Percentiles rank a stretch among this genome's conserved stretches.
These are phyloP conservation scores for Caenorhabditis angaria DNA, from an alignment of 2,888 invertebrate species.

Conservation along the genomic window DNA sequence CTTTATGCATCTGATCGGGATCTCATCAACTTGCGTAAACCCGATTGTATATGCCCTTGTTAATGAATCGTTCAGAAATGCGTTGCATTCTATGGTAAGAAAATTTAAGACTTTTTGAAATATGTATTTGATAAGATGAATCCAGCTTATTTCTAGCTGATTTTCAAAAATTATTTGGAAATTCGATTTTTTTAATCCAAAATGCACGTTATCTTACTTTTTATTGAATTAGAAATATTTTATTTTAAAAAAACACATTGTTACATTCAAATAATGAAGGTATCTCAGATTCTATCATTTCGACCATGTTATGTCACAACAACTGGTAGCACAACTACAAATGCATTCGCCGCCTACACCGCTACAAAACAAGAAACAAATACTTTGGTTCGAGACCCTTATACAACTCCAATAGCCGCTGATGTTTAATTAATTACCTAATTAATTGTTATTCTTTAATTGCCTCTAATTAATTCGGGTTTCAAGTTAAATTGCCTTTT, in stretches of 20 bases:
- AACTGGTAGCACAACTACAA: conserved; percentile 28
- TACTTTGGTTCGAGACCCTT: conserved; percentile 21
- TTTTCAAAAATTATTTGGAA: not conserved
- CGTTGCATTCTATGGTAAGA: conserved; percentile 51
- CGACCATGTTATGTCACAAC: conserved; percentile 44
- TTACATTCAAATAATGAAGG: no score
- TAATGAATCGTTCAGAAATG: conserved; percentile 84
- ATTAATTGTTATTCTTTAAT: not conserved
- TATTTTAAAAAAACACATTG: not conserved
- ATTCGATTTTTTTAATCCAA: not conserved
- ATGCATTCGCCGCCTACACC: conserved; percentile 34
- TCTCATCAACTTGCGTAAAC: conserved; percentile 90
- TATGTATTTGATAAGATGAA: not conserved
- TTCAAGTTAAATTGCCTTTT: not conserved
- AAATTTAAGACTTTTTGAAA: not conserved
- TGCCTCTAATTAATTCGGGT: not conserved
- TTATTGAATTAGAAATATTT: not conserved
- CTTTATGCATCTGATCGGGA: conserved; percentile 80
- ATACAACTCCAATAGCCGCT: not conserved
- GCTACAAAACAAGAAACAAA: conserved; percentile 35
- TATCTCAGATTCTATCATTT: conserved; percentile 38
- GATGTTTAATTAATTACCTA: not conserved
- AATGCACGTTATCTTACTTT: not conserved
- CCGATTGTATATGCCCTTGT: conserved; percentile 91
- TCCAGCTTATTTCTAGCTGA: not conserved